phyloP scores from a whole-genome alignment of 2,888 invertebrate genomes.

The Tetanocera ferruginea region DNA sequence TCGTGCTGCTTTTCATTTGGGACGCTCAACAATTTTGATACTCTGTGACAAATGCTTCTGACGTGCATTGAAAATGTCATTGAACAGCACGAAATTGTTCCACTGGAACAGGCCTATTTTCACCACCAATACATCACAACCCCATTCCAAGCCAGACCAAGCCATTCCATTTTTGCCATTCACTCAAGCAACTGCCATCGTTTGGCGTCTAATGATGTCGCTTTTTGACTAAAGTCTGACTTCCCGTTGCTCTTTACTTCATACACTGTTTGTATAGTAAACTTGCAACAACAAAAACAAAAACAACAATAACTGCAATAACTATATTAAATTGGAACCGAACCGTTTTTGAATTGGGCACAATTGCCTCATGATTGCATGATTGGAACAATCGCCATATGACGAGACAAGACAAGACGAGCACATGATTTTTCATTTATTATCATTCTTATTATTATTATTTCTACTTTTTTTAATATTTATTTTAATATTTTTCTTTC shows the following conservation, averaged over 20 bases:
- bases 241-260: no score
- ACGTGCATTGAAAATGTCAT: constrained; percentile 43
- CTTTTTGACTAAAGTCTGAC: background rate
- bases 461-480: no score
- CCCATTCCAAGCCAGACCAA: background rate
- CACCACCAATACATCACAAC: background rate
- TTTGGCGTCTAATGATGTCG: background rate
- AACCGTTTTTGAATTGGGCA: constrained; percentile 28
- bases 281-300: background rate
- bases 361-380: constrained; percentile 33
- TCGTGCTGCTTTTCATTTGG: background rate
- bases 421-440: background rate
- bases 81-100: background rate
- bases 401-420: background rate
- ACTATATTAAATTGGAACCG: constrained; percentile 19
- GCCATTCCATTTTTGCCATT: background rate
- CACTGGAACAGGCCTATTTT: background rate
- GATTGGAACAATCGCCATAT: constrained; percentile 31
- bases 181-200: background rate
- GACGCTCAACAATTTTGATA: constrained; percentile 29
- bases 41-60: constrained; percentile 45
- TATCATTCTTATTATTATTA: constrained; percentile 2
- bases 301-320: background rate
- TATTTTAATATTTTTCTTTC: background rate
- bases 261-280: background rate